Evolutionary conservation across 2,113 vertebrate genomes (phyloP).

Genomic region (Pongo abelii): DNA sequence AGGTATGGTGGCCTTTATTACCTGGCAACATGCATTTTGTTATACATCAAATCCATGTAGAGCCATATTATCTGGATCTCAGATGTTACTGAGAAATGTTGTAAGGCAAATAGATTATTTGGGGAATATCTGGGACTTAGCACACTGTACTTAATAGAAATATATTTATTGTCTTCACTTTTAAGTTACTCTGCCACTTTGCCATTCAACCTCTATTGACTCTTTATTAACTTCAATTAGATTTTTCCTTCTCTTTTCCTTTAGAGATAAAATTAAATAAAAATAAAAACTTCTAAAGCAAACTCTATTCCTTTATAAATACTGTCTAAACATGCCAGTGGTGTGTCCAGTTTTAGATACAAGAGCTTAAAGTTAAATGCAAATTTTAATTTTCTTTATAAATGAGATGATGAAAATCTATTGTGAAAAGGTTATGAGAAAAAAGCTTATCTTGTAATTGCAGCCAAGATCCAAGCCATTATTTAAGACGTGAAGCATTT

Average conservation of each 20-base stretch:
- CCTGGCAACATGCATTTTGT: neutral
- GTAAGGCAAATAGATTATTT: neutral
- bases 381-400: conserved; percentile 75
- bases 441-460: conserved; percentile 78
- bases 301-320: conserved; percentile 52
- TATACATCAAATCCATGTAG: neutral
- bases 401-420: conserved; percentile 76
- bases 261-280: conserved; percentile 50
- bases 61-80: neutral
- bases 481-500: conserved; percentile 83
- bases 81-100: conserved; percentile 11
- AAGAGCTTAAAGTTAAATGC: conserved; percentile 55
- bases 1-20: neutral
- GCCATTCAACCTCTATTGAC: conserved; percentile 20
- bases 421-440: conserved; percentile 82
- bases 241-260: conserved; percentile 52
- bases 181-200: conserved; percentile 29
- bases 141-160: neutral
- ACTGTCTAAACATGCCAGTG: conserved; percentile 37
- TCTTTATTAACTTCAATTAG: conserved; percentile 57
- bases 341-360: conserved; percentile 61
- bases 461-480: conserved; percentile 79
- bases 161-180: conserved; percentile 52
- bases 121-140: neutral
- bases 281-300: conserved; percentile 38